Conservation (phyloP, 2,113 vertebrate species). For the Maccullochella peelii region DNA sequence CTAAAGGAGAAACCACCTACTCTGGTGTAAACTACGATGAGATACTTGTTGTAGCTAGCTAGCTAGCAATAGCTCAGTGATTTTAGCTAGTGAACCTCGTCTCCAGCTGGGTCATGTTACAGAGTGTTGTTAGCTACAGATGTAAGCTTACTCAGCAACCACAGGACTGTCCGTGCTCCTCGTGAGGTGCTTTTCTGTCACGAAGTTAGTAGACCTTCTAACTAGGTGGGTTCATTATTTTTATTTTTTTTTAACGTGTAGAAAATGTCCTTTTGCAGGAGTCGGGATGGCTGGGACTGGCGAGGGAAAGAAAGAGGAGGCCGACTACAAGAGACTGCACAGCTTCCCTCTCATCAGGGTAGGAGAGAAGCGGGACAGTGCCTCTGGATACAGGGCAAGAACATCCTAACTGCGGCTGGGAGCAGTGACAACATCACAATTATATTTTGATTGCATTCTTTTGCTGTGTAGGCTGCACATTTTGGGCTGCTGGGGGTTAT, state of each 20-base stretch:
- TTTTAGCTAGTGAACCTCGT: conserved; percentile 28
- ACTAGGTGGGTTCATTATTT: not conserved
- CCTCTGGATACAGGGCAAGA: not conserved
- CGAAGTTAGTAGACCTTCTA: not conserved
- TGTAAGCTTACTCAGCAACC: not conserved
- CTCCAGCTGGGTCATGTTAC: conserved; percentile 9
- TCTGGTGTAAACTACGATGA: not conserved
- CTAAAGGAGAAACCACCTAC: not conserved
- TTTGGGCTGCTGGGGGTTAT: not conserved
- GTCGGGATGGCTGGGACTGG: conserved; percentile 90
- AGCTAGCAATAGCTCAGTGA: conserved; percentile 32
- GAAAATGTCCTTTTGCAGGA: conserved; percentile 46
- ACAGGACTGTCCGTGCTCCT: no score
- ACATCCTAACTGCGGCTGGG: not conserved
- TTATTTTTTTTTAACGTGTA: not conserved
- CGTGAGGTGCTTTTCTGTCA: not conserved
- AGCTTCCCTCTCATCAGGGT: conserved; percentile 97
- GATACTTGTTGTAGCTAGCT: conserved; percentile 9
- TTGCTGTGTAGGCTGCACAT: no score
- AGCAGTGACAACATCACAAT: not conserved
- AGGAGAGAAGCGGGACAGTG: conserved; percentile 50
- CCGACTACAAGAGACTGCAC: conserved; percentile 94
- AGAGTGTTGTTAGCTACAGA: conserved; percentile 27
- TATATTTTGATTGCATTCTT: no score
- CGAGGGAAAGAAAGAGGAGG: conserved; percentile 95